phyloP scores from a whole-genome alignment of 2,113 vertebrate genomes.

The Vanacampus margaritifer region DNA sequence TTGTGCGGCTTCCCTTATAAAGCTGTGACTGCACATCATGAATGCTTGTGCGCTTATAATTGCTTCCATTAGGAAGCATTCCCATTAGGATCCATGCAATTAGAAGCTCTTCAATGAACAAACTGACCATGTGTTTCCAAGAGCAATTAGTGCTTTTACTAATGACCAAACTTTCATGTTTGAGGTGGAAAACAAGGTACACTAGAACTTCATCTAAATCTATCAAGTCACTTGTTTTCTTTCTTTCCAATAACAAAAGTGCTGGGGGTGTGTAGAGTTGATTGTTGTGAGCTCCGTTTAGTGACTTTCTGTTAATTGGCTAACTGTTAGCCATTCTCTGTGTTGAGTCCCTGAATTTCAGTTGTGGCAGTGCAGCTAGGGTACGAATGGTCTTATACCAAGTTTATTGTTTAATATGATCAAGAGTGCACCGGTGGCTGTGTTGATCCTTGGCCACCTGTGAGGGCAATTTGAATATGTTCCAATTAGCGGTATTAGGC shows the following conservation, averaged over 20 bases:
- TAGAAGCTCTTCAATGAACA: slow-evolving; percentile 31
- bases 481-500: background rate
- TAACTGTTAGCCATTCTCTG: too few species aligned
- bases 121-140: slow-evolving; percentile 20
- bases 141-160: slow-evolving; percentile 25
- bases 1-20: background rate
- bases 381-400: too few species aligned
- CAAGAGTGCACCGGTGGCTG: background rate
- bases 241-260: background rate
- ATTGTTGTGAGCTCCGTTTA: too few species aligned
- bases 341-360: too few species aligned
- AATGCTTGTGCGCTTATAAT: slow-evolving; percentile 19
- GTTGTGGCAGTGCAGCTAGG: too few species aligned
- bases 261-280: background rate
- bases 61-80: slow-evolving; percentile 28
- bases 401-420: too few species aligned
- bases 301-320: too few species aligned
- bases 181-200: background rate
- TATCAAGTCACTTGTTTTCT: background rate
- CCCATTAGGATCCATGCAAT: slow-evolving; percentile 34
- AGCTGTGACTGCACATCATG: background rate
- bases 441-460: background rate
- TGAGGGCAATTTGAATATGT: background rate
- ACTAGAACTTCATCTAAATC: background rate
- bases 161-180: background rate